phyloP scores from a whole-genome alignment of 2,797 vertebrate species.

The Tiaroga cobitis region DNA sequence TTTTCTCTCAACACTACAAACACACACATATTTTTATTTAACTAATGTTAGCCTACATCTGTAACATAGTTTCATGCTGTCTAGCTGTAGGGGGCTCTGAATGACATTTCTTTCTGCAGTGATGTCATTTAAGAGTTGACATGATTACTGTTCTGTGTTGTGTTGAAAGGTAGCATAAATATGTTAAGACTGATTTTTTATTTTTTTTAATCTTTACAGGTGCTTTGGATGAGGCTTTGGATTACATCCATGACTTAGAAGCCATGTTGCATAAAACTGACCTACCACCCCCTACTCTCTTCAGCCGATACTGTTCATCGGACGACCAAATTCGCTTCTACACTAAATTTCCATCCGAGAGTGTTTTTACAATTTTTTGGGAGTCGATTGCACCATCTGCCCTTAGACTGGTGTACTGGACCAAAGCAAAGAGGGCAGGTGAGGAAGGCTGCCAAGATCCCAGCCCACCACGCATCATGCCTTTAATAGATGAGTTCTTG shows the following conservation, averaged over 20 bases:
- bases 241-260: neutral
- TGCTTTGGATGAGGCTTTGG: neutral
- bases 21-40: too few relatives aligned
- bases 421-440: neutral
- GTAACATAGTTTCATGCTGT: too few relatives aligned
- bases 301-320: neutral
- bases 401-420: neutral
- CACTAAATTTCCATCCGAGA: neutral
- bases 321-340: neutral
- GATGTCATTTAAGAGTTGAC: too few relatives aligned
- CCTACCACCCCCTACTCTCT: neutral
- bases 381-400: constrained; percentile 1
- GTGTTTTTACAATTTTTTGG: neutral
- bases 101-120: too few relatives aligned
- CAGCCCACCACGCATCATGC: neutral
- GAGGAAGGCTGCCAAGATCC: neutral
- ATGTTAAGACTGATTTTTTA: too few relatives aligned
- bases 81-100: too few relatives aligned
- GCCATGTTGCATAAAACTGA: neutral
- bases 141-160: too few relatives aligned
- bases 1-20: too few relatives aligned
- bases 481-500: neutral
- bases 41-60: too few relatives aligned
- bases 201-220: neutral
- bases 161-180: too few relatives aligned